Base-by-base conservation (phyloP, 2,888 invertebrate genomes). In the Lasiommata megera region DNA sequence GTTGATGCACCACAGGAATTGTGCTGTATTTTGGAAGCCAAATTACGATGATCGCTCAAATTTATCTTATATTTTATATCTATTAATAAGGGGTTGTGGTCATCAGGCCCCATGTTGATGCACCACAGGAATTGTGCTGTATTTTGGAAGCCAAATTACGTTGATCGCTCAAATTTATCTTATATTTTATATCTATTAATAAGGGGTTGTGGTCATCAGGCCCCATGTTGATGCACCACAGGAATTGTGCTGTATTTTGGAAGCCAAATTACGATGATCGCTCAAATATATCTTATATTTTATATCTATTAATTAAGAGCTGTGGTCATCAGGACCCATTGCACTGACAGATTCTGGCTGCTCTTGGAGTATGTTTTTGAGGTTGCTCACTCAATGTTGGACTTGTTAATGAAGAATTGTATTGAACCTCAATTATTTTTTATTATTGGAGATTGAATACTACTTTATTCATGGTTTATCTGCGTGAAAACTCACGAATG, bases 101-200 rank as follows among this genome's bases (percentile, higher is more conserved):
- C n/a, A n/a, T n/a, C n/a, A n/a, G n/a, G n/a, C n/a, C n/a, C n/a
- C n/a, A n/a, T 47, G 47, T 38, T 46, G 40, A 59, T 53, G 55
- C 53, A 59, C 38, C 16, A 37, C 43, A 29, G 16, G 11, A 14
- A 16, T 48, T 31, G 53, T 50, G 55, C 46, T 38, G 12, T 54
- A 29, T 12, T 52, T 48, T 61, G 61, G 58, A 61, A 61, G 61
- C 55, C 61, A 56, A 60, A 36, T 53, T 34, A 58, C 52, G 16
- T 54, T 12, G 34, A 61, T 50, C 53, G 34, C 38, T 54, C 44
- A 37, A 31, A 6, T 31, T 55, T 11, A 11, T 34, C 34, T 34
- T 34, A 34, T 9, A 34, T 11, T 34, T 34, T 34, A 34, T 11
- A 34, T 11, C 11, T 34, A 34, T 11, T 34, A 34, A n/a, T n/a